phyloP scores from a whole-genome alignment of 2,797 vertebrate species.

The Bufotes viridis region DNA sequence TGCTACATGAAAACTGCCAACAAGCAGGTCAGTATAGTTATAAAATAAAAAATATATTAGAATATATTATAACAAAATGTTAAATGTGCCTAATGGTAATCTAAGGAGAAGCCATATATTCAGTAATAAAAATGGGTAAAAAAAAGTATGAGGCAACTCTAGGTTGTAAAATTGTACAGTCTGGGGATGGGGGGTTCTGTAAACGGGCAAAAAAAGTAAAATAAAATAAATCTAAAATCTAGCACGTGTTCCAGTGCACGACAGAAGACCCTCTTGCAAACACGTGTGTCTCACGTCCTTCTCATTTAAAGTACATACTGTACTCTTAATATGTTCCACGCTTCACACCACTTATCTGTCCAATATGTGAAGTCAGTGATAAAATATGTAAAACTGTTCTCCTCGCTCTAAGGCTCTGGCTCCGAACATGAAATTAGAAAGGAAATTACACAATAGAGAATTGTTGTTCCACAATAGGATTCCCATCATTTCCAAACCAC shows the following conservation, averaged over 20 bases:
- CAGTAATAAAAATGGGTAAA: no score
- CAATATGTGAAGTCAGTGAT: slow-evolving; percentile 28
- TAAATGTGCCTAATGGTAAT: not conserved
- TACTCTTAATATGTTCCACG: slow-evolving; percentile 37
- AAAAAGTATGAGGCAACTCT: not conserved
- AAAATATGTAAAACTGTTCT: slow-evolving; percentile 34
- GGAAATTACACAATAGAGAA: slow-evolving; percentile 37
- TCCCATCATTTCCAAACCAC: slow-evolving; percentile 45
- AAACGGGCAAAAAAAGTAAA: not conserved
- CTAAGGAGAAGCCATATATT: not conserved
- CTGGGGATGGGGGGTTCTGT: not conserved
- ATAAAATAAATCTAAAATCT: not conserved
- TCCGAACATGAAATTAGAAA: not conserved
- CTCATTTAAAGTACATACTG: slow-evolving; percentile 46
- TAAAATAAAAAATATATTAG: no score
- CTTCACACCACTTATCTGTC: slow-evolving; percentile 18
- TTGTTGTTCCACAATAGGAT: slow-evolving; percentile 41
- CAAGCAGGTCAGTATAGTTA: no score
- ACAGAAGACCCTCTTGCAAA: slow-evolving; percentile 23
- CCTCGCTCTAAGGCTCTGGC: not conserved
- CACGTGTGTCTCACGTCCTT: slow-evolving; percentile 5
- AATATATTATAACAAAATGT: no score
- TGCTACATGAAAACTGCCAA: no score
- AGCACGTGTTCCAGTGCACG: not conserved
- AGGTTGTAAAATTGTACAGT: not conserved